Conservation (phyloP, 2,797 vertebrate genomes). For the Alauda arvensis region DNA sequence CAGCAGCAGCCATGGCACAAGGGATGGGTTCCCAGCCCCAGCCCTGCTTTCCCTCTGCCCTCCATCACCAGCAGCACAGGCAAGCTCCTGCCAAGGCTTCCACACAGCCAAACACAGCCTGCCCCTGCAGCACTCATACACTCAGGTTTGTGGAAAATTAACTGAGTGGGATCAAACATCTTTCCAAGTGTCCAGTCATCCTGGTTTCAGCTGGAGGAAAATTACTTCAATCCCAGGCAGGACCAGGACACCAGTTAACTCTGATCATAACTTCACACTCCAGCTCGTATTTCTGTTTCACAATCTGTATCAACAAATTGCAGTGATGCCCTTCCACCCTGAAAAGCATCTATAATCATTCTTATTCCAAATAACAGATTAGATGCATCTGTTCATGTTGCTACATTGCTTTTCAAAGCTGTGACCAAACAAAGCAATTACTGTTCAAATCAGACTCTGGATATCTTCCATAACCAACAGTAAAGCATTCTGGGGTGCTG, state of each 20-base stretch:
- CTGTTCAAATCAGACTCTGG: neutral
- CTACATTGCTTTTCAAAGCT: constrained; percentile 6
- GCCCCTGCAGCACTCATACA: neutral
- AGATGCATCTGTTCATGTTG: constrained; percentile 23
- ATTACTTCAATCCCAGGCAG: neutral
- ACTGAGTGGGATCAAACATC: neutral
- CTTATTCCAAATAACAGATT: constrained; percentile 3
- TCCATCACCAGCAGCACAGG: neutral
- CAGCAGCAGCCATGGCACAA: fast-evolving
- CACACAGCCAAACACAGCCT: fast-evolving
- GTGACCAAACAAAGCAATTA: constrained; percentile 24
- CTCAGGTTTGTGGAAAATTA: neutral
- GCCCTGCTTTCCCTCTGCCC: neutral
- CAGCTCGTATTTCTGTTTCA: neutral
- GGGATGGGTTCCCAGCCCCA: neutral
- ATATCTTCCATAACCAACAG: neutral
- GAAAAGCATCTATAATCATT: neutral
- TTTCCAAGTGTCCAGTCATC: neutral
- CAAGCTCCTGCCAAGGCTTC: fast-evolving
- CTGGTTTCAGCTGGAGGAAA: neutral
- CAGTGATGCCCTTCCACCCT: neutral
- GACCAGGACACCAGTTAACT: neutral
- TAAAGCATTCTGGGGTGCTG: neutral
- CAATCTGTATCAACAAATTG: neutral
- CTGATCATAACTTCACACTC: neutral